Percentiles rank a stretch among this genome's conserved stretches.
phyloP scores from a whole-genome alignment of 2,797 vertebrate genomes.

The Sphenodon punctatus region DNA sequence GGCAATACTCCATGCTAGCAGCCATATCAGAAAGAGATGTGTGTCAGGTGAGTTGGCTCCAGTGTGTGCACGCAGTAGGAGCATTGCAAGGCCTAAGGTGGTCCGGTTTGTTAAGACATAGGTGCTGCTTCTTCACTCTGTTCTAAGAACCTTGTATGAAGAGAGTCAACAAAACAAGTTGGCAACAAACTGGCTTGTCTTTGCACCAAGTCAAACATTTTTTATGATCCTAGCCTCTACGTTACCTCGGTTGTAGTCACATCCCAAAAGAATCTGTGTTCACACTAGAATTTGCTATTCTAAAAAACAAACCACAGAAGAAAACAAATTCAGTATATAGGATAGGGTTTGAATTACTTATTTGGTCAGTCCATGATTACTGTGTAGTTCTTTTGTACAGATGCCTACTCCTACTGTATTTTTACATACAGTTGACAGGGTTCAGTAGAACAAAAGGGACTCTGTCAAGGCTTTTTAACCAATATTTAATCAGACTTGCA shows the following conservation, averaged over 20 bases:
- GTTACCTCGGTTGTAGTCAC: constrained; percentile 2
- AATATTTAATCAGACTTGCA: constrained; percentile 60
- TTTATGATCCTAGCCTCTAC: not conserved
- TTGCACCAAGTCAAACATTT: not conserved
- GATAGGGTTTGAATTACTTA: not conserved
- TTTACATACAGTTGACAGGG: constrained; percentile 18
- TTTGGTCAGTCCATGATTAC: constrained; percentile 38
- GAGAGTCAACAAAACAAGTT: not conserved
- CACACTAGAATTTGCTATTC: accelerated
- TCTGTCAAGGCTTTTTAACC: constrained; percentile 31
- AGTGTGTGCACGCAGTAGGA: no score
- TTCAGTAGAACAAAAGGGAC: constrained; percentile 51
- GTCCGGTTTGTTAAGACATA: no score
- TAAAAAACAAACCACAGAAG: constrained; percentile 40
- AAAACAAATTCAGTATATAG: constrained; percentile 6
- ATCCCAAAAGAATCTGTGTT: constrained; percentile 28
- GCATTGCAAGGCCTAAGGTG: no score
- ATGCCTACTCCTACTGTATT: constrained; percentile 3
- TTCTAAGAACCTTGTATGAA: not conserved
- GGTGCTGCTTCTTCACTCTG: not conserved
- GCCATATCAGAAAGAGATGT: no score
- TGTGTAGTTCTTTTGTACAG: constrained; percentile 28
- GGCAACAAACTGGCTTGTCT: not conserved
- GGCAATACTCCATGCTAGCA: no score
- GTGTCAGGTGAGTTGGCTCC: no score